Evolutionary conservation across 2,888 invertebrate species (phyloP).

Genomic region (Chloroclysta siterata): DNA sequence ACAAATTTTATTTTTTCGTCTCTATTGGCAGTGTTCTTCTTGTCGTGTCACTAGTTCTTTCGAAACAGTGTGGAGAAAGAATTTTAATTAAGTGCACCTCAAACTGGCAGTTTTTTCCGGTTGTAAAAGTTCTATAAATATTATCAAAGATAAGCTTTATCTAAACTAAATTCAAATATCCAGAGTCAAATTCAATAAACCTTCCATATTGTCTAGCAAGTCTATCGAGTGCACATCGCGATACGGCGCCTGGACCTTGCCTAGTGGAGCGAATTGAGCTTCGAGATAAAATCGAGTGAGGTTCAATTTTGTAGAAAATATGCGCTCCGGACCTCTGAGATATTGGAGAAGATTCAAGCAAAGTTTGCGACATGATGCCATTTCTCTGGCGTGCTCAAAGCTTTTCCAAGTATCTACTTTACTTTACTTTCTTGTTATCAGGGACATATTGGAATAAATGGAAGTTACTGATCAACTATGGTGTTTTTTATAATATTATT

Average conservation of each 20-base stretch:
- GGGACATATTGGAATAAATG: neutral
- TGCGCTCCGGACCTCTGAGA: constrained; percentile 31
- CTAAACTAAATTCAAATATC: constrained; percentile 25
- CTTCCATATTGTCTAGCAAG: constrained; percentile 47
- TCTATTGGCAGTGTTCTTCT: too few relatives aligned
- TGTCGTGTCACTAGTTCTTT: too few relatives aligned
- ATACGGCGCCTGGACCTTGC: constrained; percentile 28
- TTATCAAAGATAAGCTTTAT: constrained; percentile 20
- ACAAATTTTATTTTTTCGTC: too few relatives aligned
- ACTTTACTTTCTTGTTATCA: neutral
- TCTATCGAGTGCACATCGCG: constrained; percentile 46
- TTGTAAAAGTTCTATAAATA: neutral
- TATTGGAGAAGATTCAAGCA: constrained; percentile 19
- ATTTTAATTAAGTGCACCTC: too few relatives aligned
- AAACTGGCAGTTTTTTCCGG: too few relatives aligned
- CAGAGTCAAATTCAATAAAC: constrained; percentile 46
- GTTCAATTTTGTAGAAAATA: constrained; percentile 40
- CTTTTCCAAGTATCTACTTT: neutral
- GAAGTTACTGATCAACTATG: too few relatives aligned
- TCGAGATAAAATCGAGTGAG: constrained; percentile 32
- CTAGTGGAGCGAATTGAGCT: constrained; percentile 38
- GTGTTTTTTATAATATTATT: too few relatives aligned
- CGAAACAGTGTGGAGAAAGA: too few relatives aligned
- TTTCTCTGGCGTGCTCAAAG: constrained; percentile 3
- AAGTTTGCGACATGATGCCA: constrained; percentile 14